Conservation (phyloP, 2,797 vertebrate species). For the Amblyraja radiata region DNA sequence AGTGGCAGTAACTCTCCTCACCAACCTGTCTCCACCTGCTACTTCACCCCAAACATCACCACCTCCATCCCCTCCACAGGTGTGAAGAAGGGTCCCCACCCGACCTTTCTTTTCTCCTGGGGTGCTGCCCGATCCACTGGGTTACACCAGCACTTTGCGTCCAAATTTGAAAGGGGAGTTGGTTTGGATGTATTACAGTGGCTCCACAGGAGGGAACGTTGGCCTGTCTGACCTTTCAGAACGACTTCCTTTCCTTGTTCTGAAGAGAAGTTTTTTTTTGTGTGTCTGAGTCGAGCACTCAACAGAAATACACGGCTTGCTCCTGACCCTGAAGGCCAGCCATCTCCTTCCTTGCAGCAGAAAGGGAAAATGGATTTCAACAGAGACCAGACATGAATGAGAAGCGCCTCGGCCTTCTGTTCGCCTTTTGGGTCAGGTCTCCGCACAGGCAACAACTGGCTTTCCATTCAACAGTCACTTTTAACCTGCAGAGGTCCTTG, state of each 20-base stretch:
- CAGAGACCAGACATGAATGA: slow-evolving; percentile 12
- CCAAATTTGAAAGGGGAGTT: not conserved
- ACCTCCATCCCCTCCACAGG: too few relatives aligned
- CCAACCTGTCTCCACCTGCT: too few relatives aligned
- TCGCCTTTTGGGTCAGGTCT: slow-evolving; percentile 14
- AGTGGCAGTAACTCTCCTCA: too few relatives aligned
- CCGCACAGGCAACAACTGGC: slow-evolving; percentile 10
- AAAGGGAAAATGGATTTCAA: slow-evolving; percentile 6
- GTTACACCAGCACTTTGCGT: too few relatives aligned
- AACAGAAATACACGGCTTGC: slow-evolving; percentile 13
- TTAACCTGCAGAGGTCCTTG: slow-evolving; percentile 23
- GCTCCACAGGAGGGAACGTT: not conserved
- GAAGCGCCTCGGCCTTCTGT: not conserved
- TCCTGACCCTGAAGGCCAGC: slow-evolving; percentile 9
- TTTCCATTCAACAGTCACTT: slow-evolving; percentile 28
- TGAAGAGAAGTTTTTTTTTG: slow-evolving; percentile 22
- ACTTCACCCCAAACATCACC: too few relatives aligned
- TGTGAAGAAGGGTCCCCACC: too few relatives aligned
- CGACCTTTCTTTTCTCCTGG: too few relatives aligned
- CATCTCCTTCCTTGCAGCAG: not conserved
- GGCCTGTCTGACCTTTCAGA: not conserved
- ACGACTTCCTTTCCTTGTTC: slow-evolving; percentile 16
- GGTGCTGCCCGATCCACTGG: too few relatives aligned
- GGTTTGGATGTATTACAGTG: not conserved
- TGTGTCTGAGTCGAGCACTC: slow-evolving; percentile 26